Evolutionary conservation across 2,113 vertebrate species (phyloP).

Genomic region (Chaetodon trifascialis): DNA sequence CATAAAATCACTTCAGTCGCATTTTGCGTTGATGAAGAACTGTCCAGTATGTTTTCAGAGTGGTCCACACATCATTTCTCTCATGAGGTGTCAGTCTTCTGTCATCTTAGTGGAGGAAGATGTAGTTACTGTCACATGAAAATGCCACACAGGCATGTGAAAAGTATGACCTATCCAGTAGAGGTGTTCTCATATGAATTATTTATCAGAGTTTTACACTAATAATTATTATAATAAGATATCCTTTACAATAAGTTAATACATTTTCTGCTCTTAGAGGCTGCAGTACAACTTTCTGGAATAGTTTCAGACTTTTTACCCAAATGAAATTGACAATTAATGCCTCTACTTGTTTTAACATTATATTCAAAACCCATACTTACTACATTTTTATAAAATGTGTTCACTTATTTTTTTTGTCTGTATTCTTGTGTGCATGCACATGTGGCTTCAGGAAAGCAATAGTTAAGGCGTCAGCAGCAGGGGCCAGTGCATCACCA

Average conservation of each 20-base stretch:
- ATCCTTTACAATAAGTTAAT: not conserved
- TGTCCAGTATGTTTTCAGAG: not conserved
- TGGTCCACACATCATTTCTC: not conserved
- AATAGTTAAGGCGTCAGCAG: constrained; percentile 26
- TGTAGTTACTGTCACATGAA: not conserved
- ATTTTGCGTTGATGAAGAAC: not conserved
- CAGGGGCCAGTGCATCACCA: constrained; percentile 28
- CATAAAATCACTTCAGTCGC: not conserved
- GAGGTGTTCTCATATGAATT: not conserved
- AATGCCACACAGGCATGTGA: not conserved
- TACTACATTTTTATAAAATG: too few species aligned
- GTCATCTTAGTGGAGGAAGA: not conserved
- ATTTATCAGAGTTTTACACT: not conserved
- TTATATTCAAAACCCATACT: not conserved
- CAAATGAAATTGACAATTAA: not conserved
- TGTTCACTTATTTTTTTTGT: not conserved
- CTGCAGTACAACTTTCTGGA: not conserved
- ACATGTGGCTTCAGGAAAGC: not conserved
- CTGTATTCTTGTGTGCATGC: not conserved
- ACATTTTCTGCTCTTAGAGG: not conserved
- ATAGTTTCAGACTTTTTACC: not conserved
- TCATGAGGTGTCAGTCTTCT: constrained; percentile 12
- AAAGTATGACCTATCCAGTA: not conserved
- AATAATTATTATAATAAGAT: not conserved
- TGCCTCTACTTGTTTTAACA: not conserved